A percentile compares a stretch with the other conserved stretches of the same genome.
Evolutionary conservation across 2,888 invertebrate species (phyloP).

Genomic region (Hypena proboscidalis): DNA sequence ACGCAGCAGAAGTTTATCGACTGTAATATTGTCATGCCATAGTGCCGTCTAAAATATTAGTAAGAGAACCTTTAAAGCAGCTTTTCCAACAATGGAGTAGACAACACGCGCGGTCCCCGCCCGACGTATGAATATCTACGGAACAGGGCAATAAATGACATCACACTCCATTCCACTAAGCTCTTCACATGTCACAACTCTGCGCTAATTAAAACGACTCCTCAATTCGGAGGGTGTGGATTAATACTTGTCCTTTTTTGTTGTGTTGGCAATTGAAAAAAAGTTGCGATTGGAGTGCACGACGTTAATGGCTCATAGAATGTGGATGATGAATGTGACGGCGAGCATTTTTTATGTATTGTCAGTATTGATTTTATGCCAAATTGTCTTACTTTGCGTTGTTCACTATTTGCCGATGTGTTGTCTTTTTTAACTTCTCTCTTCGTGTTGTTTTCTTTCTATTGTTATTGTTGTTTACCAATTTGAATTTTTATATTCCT

Average conservation of each 20-base stretch:
- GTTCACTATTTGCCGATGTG: constrained; percentile 27
- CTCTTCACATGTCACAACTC: constrained; percentile 49
- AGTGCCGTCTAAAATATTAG: constrained; percentile 84
- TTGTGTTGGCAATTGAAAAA: constrained; percentile 47
- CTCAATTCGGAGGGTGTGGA: constrained; percentile 42
- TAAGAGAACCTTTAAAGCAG: constrained; percentile 84
- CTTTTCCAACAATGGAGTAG: constrained; percentile 85
- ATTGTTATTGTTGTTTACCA: constrained; percentile 29
- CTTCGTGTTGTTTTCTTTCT: constrained; percentile 36
- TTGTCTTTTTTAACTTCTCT: constrained; percentile 32
- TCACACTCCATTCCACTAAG: constrained; percentile 71
- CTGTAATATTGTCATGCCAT: constrained; percentile 84
- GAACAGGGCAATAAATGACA: constrained; percentile 81
- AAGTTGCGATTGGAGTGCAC: constrained; percentile 47
- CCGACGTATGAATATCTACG: constrained; percentile 82
- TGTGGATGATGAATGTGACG: constrained; percentile 46
- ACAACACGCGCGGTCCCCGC: constrained; percentile 83
- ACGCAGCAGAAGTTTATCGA: constrained; percentile 84
- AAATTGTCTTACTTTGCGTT: constrained; percentile 28
- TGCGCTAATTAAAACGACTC: constrained; percentile 48
- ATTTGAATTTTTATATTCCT: constrained; percentile 32
- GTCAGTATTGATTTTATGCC: constrained; percentile 27
- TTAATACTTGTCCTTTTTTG: constrained; percentile 45
- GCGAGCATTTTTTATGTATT: constrained; percentile 32
- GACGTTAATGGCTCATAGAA: constrained; percentile 44